Evolutionary conservation across 2,888 invertebrate species (phyloP).

Genomic region (Zhuqinia jingwanae): DNA sequence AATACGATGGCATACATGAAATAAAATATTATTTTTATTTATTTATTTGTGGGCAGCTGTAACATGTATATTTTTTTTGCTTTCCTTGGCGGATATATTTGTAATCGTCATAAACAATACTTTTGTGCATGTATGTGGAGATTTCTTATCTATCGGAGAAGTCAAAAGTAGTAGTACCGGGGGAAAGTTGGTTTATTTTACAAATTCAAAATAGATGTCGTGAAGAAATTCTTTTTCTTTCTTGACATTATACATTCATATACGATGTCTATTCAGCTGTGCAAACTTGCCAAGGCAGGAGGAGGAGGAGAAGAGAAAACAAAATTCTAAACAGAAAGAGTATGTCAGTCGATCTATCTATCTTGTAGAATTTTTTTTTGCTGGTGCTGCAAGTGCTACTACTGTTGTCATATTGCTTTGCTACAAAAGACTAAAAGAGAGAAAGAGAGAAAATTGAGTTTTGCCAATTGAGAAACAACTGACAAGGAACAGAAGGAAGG

Average conservation of each 20-base stretch:
- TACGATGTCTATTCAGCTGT: slow-evolving; percentile 1
- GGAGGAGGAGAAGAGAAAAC: slow-evolving; percentile 4
- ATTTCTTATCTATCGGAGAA: background rate
- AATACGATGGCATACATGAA: background rate
- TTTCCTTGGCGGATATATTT: background rate
- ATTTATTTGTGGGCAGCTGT: slow-evolving; percentile 9
- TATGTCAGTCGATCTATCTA: slow-evolving; percentile 50
- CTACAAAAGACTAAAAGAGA: background rate
- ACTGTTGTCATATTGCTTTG: slow-evolving; percentile 32
- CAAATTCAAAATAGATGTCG: slow-evolving; percentile 39
- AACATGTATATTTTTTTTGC: background rate
- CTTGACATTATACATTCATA: background rate
- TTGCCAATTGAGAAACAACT: slow-evolving; percentile 57
- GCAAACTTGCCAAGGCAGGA: background rate
- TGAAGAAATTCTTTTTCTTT: slow-evolving; percentile 46
- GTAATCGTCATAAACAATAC: background rate
- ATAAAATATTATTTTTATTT: slow-evolving; percentile 6
- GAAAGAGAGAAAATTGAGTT: slow-evolving; percentile 59
- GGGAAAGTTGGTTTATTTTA: slow-evolving; percentile 39
- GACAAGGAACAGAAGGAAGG: slow-evolving; percentile 35
- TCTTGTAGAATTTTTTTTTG: slow-evolving; percentile 10
- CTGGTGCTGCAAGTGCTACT: background rate
- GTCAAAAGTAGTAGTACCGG: background rate
- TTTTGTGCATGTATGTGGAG: background rate
- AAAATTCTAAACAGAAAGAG: slow-evolving; percentile 29